Conservation (phyloP, 53 echinoderm and acorn worm species). For the Echinarachnius parma region DNA sequence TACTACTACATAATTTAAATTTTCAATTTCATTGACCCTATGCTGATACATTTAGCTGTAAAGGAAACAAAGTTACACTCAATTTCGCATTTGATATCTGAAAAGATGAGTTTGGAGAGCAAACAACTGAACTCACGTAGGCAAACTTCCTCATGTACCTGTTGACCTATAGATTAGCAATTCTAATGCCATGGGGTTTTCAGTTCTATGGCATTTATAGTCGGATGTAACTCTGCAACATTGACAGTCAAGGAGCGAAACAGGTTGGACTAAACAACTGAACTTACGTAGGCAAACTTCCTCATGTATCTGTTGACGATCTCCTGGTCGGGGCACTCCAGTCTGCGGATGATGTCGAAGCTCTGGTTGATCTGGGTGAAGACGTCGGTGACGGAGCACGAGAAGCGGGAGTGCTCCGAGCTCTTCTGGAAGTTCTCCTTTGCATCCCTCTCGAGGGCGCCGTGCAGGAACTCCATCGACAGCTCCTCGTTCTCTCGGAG, state of each 20-base stretch:
- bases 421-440: conserved; percentile 94
- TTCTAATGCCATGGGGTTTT: no score
- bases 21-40: no score
- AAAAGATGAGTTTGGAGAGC: no score
- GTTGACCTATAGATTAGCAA: no score
- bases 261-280: neutral
- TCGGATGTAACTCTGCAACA: no score
- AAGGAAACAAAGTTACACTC: no score
- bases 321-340: conserved; percentile 92
- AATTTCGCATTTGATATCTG: no score
- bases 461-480: conserved; percentile 91
- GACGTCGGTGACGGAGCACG: conserved; percentile 96
- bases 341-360: conserved; percentile 88
- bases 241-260: no score
- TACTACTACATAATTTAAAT: no score
- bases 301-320: conserved; percentile 94
- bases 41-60: no score
- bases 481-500: conserved; percentile 92
- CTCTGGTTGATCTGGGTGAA: conserved; percentile 98
- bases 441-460: conserved; percentile 78
- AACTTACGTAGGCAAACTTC: conserved; percentile 78
- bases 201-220: no score
- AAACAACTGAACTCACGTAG: conserved; percentile 44
- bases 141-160: conserved; percentile 94
- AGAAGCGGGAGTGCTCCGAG: conserved; percentile 92